phyloP scores from a whole-genome alignment of 2,113 vertebrate genomes.

The Cacatua alba region DNA sequence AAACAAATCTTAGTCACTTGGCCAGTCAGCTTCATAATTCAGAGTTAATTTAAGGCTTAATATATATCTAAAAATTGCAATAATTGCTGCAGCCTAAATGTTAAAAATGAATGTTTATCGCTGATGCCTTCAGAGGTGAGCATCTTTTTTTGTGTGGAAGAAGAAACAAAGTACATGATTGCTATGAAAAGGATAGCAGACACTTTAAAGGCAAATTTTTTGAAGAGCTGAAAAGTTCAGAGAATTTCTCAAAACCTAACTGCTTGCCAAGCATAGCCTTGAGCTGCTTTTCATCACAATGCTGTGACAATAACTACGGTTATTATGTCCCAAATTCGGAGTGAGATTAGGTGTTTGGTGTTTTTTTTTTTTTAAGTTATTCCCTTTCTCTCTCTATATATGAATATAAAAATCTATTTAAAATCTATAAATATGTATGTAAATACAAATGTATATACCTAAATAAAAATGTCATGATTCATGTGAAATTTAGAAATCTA shows the following conservation, averaged over 20 bases:
- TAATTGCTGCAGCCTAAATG: not conserved
- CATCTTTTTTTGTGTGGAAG: not conserved
- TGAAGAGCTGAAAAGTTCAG: not conserved
- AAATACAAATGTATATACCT: not conserved
- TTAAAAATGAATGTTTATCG: not conserved
- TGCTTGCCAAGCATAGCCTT: slow-evolving; percentile 3
- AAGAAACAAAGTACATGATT: not conserved
- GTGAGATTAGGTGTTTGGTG: not conserved
- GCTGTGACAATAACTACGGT: not conserved
- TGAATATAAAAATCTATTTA: not conserved
- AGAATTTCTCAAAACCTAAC: not conserved
- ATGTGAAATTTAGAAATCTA: not conserved
- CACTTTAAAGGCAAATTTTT: not conserved
- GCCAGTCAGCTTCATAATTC: not conserved
- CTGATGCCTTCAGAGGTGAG: not conserved
- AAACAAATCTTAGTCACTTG: not conserved
- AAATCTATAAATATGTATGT: not conserved
- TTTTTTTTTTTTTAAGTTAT: not conserved
- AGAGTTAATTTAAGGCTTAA: not conserved
- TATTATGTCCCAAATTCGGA: not conserved
- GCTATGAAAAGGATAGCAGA: not conserved
- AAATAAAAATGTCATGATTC: not conserved
- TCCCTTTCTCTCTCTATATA: not conserved
- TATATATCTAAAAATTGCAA: not conserved
- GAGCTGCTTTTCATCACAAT: slow-evolving; percentile 3